phyloP scores from a whole-genome alignment of 2,113 vertebrate species.

The Seriola aureovittata region DNA sequence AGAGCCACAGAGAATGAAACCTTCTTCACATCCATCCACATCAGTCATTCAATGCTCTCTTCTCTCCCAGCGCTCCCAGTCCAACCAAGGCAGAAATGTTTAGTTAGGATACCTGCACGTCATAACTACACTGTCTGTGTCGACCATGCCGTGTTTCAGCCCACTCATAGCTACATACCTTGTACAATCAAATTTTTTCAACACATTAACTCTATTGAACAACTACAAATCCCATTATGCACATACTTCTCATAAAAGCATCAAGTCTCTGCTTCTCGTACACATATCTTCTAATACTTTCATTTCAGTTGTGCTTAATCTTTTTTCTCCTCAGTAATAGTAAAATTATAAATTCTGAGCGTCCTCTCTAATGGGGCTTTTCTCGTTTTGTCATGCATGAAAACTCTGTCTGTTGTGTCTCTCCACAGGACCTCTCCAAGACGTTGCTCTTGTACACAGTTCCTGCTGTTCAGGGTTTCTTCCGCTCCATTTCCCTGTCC shows the following conservation, averaged over 20 bases:
- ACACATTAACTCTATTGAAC: neutral
- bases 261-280: neutral
- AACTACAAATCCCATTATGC: neutral
- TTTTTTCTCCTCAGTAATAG: no score
- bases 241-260: neutral
- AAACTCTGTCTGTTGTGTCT: constrained; percentile 14
- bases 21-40: neutral
- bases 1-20: constrained; percentile 11
- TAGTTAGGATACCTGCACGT: neutral
- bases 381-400: neutral
- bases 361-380: neutral
- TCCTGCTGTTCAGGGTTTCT: constrained; percentile 98
- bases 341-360: no score
- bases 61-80: neutral
- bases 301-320: neutral
- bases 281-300: neutral
- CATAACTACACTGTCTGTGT: neutral
- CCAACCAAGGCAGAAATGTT: neutral
- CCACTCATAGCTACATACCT: neutral
- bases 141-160: neutral
- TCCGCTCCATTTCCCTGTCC: constrained; percentile 97
- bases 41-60: neutral
- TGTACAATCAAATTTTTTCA: neutral
- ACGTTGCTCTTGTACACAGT: constrained; percentile 96
- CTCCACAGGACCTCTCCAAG: constrained; percentile 93